These are phyloP conservation scores for Drosophila mulleri DNA, from an alignment of 2,888 invertebrate genomes.

Conservation along the genomic window DNA sequence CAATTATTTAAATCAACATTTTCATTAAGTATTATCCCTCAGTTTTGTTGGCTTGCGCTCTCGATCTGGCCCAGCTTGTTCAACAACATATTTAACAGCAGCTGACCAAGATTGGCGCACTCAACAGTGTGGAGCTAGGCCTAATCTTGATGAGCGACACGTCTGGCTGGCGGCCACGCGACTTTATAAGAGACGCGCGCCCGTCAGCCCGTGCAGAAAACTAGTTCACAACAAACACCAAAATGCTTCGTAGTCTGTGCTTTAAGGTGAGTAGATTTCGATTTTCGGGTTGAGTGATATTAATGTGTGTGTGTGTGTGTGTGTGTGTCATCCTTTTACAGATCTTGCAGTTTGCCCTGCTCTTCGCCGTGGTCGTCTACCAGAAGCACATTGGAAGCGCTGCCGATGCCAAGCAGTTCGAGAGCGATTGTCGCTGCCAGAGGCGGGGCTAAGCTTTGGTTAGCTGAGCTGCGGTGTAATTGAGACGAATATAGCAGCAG, in stretches of 20 bases:
- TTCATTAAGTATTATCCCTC: neutral
- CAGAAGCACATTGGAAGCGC: conserved; percentile 34
- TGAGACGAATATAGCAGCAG: conserved; percentile 12
- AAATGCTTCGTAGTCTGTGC: conserved; percentile 33
- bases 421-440: conserved; percentile 58
- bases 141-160: conserved; percentile 69
- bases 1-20: neutral
- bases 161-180: conserved; percentile 59
- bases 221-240: conserved; percentile 18
- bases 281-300: neutral
- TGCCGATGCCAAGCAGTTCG: conserved; percentile 35
- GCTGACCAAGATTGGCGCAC: conserved; percentile 44
- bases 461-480: neutral
- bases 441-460: conserved; percentile 47
- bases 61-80: conserved; percentile 43
- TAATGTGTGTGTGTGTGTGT: neutral
- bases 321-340: conserved; percentile 35
- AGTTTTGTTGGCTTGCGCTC: neutral
- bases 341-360: conserved; percentile 52
- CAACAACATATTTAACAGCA: conserved; percentile 54
- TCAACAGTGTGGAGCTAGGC: conserved; percentile 4
- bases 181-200: conserved; percentile 66
- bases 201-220: conserved; percentile 41
- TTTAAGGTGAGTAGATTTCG: conserved; percentile 55
- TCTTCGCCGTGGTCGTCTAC: conserved; percentile 46